Evolutionary conservation across 2,113 vertebrate species (phyloP), one percentile per base, ranked within the genome.

Genomic region (Rhinogobius similis): DNA sequence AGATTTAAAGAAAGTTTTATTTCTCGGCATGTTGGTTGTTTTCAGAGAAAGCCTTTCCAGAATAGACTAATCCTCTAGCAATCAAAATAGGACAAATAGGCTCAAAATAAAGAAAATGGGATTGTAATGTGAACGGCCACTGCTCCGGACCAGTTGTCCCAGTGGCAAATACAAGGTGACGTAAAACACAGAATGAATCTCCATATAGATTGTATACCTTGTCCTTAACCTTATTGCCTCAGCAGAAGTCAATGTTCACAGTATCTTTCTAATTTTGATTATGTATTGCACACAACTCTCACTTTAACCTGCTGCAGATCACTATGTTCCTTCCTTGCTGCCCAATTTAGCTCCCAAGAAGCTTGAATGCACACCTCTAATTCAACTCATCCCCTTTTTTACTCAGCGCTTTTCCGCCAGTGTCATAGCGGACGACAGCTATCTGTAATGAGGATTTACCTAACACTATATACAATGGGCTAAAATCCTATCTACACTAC

Each of bases 381-480:
- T 63, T n/a, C 56, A 67, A 16, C 61, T 16, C 50, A 20, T 18
- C 38, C 43, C 65, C 43, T 44, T 44, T 63, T 55, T 46, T 44
- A 61, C 14, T 38, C 38, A 29, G 26, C 72, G 48, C 36, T 48
- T 48, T 71, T 72, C 75, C 62, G 67, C 26, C 55, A 18, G 70
- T 75, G 72, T 72, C 55, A 72, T 27, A 20, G 52, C 58, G 64
- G 53, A 79, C 62, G 53, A 79, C 65, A 67, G 39, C 67, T 36
- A 3, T 26, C 70, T 71, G 50, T 50, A 76, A 83, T 71, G 68
- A 86, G 83, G 76, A 86, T 88, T 87, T 84, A 81, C 65, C 82
- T 39, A 69, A 80, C 73, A 56, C 62, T 48, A 68, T 72, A 89
- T 78, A 87, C 83, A 84, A 71, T 75, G 62, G 61, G 75, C 58